Conservation (phyloP, 1,140 invertebrate species). For the Ceratina calcarata region DNA sequence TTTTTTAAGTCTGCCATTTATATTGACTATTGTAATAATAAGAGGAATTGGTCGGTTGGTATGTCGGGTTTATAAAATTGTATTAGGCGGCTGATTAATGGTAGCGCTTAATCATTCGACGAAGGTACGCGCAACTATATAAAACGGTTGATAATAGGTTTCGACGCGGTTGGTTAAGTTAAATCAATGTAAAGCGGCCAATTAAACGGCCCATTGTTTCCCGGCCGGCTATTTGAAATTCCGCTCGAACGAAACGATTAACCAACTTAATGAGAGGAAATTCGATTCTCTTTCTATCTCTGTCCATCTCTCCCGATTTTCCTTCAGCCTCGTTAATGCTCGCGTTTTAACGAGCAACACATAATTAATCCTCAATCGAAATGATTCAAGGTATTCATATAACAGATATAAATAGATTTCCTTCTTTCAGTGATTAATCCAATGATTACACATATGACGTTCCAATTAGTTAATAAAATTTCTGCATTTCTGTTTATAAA, state of each 20-base stretch:
- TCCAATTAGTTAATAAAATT: too few relatives aligned
- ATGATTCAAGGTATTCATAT: too few relatives aligned
- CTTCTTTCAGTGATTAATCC: too few relatives aligned
- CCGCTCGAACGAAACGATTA: conserved; percentile 25
- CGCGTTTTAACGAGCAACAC: too few relatives aligned
- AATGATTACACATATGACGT: too few relatives aligned
- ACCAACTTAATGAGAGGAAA: conserved; percentile 29
- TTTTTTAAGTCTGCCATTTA: too few relatives aligned
- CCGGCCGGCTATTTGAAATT: conserved; percentile 22
- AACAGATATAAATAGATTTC: too few relatives aligned
- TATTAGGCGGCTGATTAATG: conserved; percentile 25
- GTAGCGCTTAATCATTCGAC: conserved; percentile 12
- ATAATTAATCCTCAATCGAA: too few relatives aligned
- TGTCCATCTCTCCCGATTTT: neutral
- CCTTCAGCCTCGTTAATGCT: neutral
- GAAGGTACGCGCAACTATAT: conserved; percentile 24
- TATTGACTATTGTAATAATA: too few relatives aligned
- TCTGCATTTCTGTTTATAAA: too few relatives aligned
- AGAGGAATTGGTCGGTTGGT: too few relatives aligned
- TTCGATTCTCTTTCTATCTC: neutral
- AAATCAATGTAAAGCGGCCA: conserved; percentile 37
- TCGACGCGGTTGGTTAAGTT: conserved; percentile 35
- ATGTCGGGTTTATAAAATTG: conserved; percentile 16
- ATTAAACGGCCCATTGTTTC: conserved; percentile 25
- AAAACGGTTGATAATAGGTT: conserved; percentile 17